These are phyloP conservation scores for Heliocidaris tuberculata DNA, from an alignment of 35 echinoderm and acorn worm species.

Conservation along the genomic window DNA sequence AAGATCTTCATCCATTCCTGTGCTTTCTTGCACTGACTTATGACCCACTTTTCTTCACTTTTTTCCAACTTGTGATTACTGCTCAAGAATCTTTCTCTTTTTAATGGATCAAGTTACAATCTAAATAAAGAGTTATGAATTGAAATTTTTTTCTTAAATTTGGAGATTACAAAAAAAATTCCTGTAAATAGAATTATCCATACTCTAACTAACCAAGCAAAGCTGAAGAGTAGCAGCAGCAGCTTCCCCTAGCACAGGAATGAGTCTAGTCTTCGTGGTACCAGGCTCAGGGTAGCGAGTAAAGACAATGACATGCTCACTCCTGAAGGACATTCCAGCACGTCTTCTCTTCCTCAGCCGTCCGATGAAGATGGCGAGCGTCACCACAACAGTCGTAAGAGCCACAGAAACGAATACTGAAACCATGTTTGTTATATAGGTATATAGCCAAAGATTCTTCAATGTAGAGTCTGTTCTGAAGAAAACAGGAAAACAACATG, in stretches of 20 bases:
- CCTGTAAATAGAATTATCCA: no score
- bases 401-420: not conserved
- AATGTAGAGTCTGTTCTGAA: not conserved
- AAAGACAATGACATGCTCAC: conserved; percentile 69
- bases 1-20: no score
- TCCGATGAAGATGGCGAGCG: conserved; percentile 14
- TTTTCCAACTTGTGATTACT: no score
- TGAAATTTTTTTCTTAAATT: no score
- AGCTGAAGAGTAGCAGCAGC: conserved; percentile 75
- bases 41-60: no score
- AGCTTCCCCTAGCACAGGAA: conserved; percentile 71
- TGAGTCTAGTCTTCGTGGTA: conserved; percentile 71
- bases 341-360: not conserved
- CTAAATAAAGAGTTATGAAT: no score
- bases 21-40: no score
- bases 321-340: conserved; percentile 23
- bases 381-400: not conserved
- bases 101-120: no score
- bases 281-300: conserved; percentile 72
- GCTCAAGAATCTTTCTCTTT: no score
- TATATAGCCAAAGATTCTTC: not conserved
- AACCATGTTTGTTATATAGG: not conserved
- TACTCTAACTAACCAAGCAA: conserved; percentile 41
- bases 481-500: not conserved
- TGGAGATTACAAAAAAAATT: no score